A percentile compares a stretch with the other conserved stretches of the same genome.
phyloP scores from a whole-genome alignment of 2,113 vertebrate species.

The Gorsachius goisagi region DNA sequence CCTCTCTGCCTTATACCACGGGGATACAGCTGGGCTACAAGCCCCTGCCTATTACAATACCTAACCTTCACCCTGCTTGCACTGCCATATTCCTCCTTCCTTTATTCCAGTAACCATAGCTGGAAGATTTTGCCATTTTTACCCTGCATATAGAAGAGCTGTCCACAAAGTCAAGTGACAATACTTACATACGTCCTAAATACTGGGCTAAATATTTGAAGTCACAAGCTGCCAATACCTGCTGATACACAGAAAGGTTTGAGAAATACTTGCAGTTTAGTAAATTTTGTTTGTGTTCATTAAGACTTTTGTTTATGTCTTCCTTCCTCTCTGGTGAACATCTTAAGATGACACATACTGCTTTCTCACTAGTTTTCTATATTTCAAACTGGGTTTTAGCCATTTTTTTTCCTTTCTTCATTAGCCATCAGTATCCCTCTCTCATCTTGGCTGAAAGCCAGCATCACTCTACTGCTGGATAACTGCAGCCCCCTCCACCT shows the following conservation, averaged over 20 bases:
- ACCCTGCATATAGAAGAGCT: not conserved
- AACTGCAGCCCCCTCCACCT: too few species aligned
- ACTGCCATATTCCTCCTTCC: not conserved
- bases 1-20: rapidly evolving
- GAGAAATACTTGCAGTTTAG: not conserved
- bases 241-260: not conserved
- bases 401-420: not conserved
- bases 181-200: not conserved
- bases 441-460: rapidly evolving
- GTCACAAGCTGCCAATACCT: not conserved
- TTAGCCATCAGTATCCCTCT: not conserved
- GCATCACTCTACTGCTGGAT: too few species aligned
- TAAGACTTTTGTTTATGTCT: not conserved
- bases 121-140: not conserved
- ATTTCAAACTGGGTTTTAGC: not conserved
- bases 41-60: not conserved
- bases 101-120: not conserved
- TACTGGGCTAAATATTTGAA: not conserved
- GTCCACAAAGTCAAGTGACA: not conserved
- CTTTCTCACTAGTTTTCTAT: not conserved
- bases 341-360: not conserved
- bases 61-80: not conserved
- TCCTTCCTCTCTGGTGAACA: not conserved
- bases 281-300: not conserved
- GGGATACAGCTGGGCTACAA: not conserved